Evolutionary conservation across 2,113 vertebrate genomes (phyloP).

Genomic region (Spea bombifrons): DNA sequence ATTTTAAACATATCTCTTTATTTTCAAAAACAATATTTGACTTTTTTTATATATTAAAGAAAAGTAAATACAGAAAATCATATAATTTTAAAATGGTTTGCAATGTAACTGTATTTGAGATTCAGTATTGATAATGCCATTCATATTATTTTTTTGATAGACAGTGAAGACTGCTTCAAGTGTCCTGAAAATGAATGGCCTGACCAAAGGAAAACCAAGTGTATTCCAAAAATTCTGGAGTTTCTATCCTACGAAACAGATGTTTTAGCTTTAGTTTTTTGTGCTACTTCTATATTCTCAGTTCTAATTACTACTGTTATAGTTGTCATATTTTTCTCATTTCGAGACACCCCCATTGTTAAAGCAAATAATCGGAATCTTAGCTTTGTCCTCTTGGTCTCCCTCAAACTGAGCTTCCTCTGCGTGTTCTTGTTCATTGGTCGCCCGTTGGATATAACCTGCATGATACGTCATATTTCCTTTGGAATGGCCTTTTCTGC

Average conservation of each 20-base stretch:
- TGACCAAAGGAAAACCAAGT: background rate
- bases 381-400: slow-evolving; percentile 7
- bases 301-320: background rate
- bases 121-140: too few relatives aligned
- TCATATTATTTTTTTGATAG: background rate
- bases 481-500: slow-evolving; percentile 4
- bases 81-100: too few relatives aligned
- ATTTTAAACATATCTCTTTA: too few relatives aligned
- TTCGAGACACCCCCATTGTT: slow-evolving; percentile 9
- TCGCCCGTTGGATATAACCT: slow-evolving; percentile 6
- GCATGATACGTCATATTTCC: background rate
- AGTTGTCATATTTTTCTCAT: slow-evolving; percentile 7
- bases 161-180: slow-evolving; percentile 5
- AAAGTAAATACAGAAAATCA: too few relatives aligned
- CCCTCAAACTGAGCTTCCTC: slow-evolving; percentile 5
- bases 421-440: slow-evolving; percentile 11
- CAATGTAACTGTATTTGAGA: too few relatives aligned
- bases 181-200: slow-evolving; percentile 1
- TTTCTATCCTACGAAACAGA: background rate
- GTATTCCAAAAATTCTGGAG: background rate
- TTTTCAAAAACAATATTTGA: too few relatives aligned
- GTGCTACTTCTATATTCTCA: background rate
- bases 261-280: background rate
- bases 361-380: slow-evolving; percentile 21
- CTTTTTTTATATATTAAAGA: too few relatives aligned